These are phyloP conservation scores for Trichacis sp. DNA, from an alignment of 2,888 invertebrate genomes.

Conservation along the genomic window DNA sequence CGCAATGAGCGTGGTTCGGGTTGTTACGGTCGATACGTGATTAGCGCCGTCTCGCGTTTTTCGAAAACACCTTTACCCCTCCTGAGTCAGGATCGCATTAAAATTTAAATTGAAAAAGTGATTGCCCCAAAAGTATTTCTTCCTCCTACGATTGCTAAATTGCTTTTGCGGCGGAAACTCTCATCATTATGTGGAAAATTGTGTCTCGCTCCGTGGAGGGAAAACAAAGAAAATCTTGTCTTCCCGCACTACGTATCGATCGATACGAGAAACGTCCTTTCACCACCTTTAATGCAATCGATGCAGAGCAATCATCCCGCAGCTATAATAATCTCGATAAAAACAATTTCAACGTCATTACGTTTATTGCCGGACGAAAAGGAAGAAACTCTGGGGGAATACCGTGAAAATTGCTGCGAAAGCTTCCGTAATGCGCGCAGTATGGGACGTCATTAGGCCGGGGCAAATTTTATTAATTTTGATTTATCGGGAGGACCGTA, in stretches of 20 bases:
- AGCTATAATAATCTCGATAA: slow-evolving; percentile 38
- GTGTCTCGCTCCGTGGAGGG: slow-evolving; percentile 26
- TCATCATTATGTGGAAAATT: slow-evolving; percentile 32
- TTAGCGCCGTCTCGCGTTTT: slow-evolving; percentile 21
- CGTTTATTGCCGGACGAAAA: slow-evolving; percentile 28
- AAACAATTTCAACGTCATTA: slow-evolving; percentile 40
- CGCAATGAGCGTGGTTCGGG: slow-evolving; percentile 37
- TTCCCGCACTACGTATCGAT: slow-evolving; percentile 18
- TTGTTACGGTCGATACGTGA: slow-evolving; percentile 37
- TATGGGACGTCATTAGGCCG: neutral
- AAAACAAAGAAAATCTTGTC: slow-evolving; percentile 22
- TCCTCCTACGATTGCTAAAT: slow-evolving; percentile 6
- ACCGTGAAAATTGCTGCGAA: slow-evolving; percentile 18
- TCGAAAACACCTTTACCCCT: neutral
- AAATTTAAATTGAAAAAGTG: neutral
- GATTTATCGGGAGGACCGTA: neutral
- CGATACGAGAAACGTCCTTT: slow-evolving; percentile 21
- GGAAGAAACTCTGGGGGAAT: slow-evolving; percentile 22
- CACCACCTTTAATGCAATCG: slow-evolving; percentile 26
- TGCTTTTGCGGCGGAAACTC: neutral
- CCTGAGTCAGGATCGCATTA: neutral
- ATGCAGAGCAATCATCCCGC: slow-evolving; percentile 38
- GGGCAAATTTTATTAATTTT: slow-evolving; percentile 1
- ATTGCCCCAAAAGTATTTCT: slow-evolving; percentile 5
- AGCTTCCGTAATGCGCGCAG: slow-evolving; percentile 1